phyloP scores from a whole-genome alignment of 2,888 invertebrate species.

The Xestia c-nigrum region DNA sequence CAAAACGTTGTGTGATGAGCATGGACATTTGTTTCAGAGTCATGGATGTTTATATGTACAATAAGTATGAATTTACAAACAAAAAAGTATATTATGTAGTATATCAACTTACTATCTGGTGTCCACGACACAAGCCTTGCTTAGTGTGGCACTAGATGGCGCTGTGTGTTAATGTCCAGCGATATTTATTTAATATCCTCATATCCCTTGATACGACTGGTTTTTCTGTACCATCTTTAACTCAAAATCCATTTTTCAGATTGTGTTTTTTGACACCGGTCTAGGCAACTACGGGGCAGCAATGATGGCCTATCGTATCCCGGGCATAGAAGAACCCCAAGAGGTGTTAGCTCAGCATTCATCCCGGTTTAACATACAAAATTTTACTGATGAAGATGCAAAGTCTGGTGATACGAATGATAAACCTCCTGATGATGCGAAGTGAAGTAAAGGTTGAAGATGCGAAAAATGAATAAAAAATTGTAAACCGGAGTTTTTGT shows the following conservation, averaged over 20 bases:
- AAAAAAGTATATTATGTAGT: too few relatives aligned
- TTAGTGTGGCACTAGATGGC: too few relatives aligned
- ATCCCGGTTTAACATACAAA: constrained; percentile 80
- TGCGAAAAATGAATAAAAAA: neutral
- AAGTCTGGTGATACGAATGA: constrained; percentile 46
- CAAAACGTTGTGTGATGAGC: too few relatives aligned
- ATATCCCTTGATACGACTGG: neutral
- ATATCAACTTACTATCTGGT: too few relatives aligned
- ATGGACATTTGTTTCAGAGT: too few relatives aligned
- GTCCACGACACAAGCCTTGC: too few relatives aligned
- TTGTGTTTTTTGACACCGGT: constrained; percentile 84
- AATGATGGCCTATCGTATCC: constrained; percentile 84
- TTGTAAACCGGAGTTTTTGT: neutral
- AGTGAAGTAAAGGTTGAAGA: neutral
- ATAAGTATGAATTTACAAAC: too few relatives aligned
- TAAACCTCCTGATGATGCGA: too few relatives aligned
- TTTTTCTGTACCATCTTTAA: neutral
- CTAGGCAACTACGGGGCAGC: constrained; percentile 86
- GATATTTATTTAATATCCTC: too few relatives aligned
- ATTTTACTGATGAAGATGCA: constrained; percentile 63
- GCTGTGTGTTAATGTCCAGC: too few relatives aligned
- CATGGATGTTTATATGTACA: too few relatives aligned
- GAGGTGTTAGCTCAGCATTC: constrained; percentile 78
- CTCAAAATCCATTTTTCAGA: constrained; percentile 67
- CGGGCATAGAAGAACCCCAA: constrained; percentile 77